phyloP scores from a whole-genome alignment of 2,888 invertebrate genomes.

The Arrhopalites spinosus region DNA sequence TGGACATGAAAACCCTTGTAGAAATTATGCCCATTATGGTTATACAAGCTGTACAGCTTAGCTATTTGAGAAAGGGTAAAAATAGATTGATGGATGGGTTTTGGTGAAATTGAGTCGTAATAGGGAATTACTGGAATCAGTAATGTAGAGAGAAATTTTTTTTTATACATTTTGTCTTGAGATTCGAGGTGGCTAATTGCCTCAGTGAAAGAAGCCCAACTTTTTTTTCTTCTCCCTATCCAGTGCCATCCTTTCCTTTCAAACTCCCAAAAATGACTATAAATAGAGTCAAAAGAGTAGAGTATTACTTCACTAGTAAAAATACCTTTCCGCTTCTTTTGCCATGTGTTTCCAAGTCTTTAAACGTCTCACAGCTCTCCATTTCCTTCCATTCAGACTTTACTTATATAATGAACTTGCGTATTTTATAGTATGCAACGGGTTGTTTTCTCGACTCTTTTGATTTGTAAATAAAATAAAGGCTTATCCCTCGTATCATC shows the following conservation, averaged over 20 bases:
- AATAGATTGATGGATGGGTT: constrained; percentile 18
- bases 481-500: too few relatives aligned
- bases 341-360: neutral
- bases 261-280: constrained; percentile 1
- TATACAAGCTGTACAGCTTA: too few relatives aligned
- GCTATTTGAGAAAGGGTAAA: neutral
- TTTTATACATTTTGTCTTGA: neutral
- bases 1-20: too few relatives aligned
- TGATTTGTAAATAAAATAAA: too few relatives aligned
- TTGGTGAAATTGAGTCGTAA: neutral
- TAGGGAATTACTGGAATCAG: neutral
- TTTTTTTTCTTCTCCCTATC: neutral
- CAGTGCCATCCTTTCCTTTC: neutral
- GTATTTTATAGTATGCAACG: too few relatives aligned
- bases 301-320: neutral
- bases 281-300: constrained; percentile 12
- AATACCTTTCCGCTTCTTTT: neutral
- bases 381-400: neutral
- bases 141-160: neutral
- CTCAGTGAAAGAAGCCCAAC: neutral
- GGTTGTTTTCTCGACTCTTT: too few relatives aligned
- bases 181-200: neutral
- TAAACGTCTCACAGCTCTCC: neutral
- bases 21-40: too few relatives aligned
- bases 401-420: too few relatives aligned